Percentiles rank a stretch among this genome's conserved stretches.
Conservation (phyloP, 2,113 vertebrate genomes). For the Malaclemys terrapin region DNA sequence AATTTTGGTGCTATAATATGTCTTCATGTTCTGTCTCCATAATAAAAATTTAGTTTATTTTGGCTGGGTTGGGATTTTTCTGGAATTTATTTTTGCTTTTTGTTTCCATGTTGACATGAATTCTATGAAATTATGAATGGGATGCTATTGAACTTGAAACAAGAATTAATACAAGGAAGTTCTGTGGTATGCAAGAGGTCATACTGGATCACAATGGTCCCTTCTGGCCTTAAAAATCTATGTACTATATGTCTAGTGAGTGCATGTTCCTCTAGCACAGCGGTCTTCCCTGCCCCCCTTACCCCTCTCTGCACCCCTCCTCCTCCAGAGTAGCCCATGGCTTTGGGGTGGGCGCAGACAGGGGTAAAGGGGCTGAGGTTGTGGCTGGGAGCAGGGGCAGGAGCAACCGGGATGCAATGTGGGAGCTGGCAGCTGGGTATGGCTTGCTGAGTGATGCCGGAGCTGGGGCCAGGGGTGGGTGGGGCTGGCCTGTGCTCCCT, state of each 20-base stretch:
- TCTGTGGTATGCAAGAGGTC: background rate
- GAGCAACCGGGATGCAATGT: too few species aligned
- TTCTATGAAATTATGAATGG: background rate
- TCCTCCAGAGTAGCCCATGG: too few species aligned
- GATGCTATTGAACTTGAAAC: background rate
- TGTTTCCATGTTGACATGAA: background rate
- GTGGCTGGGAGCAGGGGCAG: too few species aligned
- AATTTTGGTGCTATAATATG: conserved; percentile 1
- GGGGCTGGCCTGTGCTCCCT: too few species aligned
- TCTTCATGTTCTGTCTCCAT: background rate
- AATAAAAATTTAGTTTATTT: background rate
- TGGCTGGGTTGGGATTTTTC: background rate
- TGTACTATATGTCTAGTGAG: background rate
- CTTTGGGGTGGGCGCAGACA: too few species aligned
- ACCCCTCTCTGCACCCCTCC: too few species aligned
- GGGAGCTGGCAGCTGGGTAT: too few species aligned
- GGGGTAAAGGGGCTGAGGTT: too few species aligned
- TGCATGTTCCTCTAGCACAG: background rate
- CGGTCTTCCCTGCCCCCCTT: too few species aligned
- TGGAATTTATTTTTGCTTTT: background rate
- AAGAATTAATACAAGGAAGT: background rate
- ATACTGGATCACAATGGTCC: background rate
- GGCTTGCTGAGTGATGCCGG: too few species aligned
- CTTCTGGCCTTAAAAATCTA: background rate
- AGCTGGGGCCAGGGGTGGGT: too few species aligned